Conservation (phyloP, 2,113 vertebrate genomes). For the Paramisgurnus dabryanus region DNA sequence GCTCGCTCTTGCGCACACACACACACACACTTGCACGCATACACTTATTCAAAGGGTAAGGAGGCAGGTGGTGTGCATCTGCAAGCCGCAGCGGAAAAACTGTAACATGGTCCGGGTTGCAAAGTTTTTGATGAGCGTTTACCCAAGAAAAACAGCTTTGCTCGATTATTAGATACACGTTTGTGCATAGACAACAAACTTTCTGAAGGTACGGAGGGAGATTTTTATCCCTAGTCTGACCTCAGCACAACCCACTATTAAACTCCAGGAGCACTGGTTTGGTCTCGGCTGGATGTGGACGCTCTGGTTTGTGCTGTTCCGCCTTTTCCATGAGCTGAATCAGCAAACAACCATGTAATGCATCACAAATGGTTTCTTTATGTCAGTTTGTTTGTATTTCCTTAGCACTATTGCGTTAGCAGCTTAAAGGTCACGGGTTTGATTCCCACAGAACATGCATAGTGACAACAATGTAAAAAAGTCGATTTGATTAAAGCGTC, state of each 20-base stretch:
- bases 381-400: not conserved
- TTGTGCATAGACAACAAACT: not conserved
- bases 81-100: slow-evolving; percentile 31
- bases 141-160: not conserved
- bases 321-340: slow-evolving; percentile 13
- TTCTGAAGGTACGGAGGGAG: slow-evolving; percentile 22
- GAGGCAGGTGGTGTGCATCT: slow-evolving; percentile 46
- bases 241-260: slow-evolving; percentile 22
- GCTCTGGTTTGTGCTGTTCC: slow-evolving; percentile 6
- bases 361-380: not conserved
- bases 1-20: slow-evolving; percentile 3
- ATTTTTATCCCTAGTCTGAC: slow-evolving; percentile 26
- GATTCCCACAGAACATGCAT: not conserved
- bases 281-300: slow-evolving; percentile 27
- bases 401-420: too few relatives aligned
- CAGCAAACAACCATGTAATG: not conserved
- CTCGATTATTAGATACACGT: slow-evolving; percentile 27
- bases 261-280: not conserved
- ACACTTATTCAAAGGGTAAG: slow-evolving; percentile 41
- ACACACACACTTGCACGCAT: slow-evolving; percentile 21
- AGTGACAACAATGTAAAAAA: too few relatives aligned
- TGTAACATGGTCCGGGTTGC: slow-evolving; percentile 33
- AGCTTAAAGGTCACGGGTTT: not conserved
- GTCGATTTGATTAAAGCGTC: too few relatives aligned
- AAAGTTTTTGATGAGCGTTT: slow-evolving; percentile 33